Evolutionary conservation across 2,797 vertebrate genomes (phyloP), one percentile per base, ranked within the genome.

Genomic region (Xenopus petersii): DNA sequence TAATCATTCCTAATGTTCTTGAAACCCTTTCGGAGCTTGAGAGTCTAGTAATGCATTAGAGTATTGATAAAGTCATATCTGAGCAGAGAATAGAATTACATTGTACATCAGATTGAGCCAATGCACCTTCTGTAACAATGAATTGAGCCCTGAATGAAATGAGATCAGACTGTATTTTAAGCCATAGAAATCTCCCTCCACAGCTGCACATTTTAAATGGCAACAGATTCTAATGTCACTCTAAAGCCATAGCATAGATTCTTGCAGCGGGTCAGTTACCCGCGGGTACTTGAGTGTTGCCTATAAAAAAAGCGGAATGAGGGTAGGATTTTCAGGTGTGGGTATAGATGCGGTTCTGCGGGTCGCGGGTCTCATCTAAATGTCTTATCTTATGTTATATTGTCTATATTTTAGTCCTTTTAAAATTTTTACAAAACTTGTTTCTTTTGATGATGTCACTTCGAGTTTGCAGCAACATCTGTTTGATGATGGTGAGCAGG

Each of bases 1-100:
- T 74, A 68, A 79, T 74, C 71, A 74, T 74, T 74, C 17, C 56
- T 74, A 79, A 79, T 73, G 60, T 65, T 70, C 46, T 70, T 70
- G 60, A 58, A 64, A 64, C 24, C 30, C 46, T 36, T 64, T 70
- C 61, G 6, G 13, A 64, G 55, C 16, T 30, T 30, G 58, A 64
- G n/a, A 51, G 16, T 10, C 49, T 47, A 11, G 10, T 5, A 55
- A 55, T 67, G 26, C 13, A 58, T 73, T 73, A 59, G 55, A 65
- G 63, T 71, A 49, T 66, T 76, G 68, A 76, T 76, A 70, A 76
- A 58, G 64, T 26, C 58, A 49, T 64, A 24, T 16, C 26, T 46
- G 62, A n/a, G 46, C 16, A 46, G 12, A 64, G 62, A n/a, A 64
- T 47, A 8, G 4, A 46, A 42, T 64, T 17, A 16, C 15, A 17